These are phyloP conservation scores for Pristis pectinata DNA, from an alignment of 2,797 vertebrate species.

Conservation along the genomic window DNA sequence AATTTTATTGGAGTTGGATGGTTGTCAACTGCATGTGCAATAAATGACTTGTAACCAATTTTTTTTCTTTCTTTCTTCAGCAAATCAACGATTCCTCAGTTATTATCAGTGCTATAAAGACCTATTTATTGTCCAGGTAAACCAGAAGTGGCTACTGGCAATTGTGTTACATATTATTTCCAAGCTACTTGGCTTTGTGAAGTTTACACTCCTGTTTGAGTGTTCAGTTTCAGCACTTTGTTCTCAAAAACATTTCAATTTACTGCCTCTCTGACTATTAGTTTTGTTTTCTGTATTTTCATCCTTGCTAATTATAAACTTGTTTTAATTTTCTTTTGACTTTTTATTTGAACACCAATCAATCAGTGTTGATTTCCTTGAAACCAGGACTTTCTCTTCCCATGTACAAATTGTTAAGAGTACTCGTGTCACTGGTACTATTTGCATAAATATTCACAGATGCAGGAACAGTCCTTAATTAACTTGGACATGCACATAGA, in stretches of 20 bases:
- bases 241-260: not conserved
- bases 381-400: not conserved
- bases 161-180: not conserved
- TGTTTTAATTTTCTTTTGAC: not conserved
- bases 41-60: not conserved
- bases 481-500: not conserved
- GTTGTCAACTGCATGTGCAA: not conserved
- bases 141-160: conserved; percentile 36
- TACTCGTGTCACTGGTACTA: not conserved
- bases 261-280: not conserved
- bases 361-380: not conserved
- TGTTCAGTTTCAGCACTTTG: not conserved
- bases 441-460: not conserved
- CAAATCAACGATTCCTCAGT: conserved; percentile 94
- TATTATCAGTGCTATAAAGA: conserved; percentile 87
- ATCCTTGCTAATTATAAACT: not conserved
- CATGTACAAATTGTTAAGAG: not conserved
- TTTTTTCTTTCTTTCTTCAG: conserved; percentile 53
- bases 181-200: not conserved
- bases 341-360: conserved; percentile 6
- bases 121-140: conserved; percentile 76
- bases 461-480: too few relatives aligned
- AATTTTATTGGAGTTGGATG: not conserved
- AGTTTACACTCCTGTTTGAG: not conserved
- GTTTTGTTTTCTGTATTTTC: not conserved